Percentiles rank a stretch among this genome's conserved stretches.
phyloP scores from a whole-genome alignment of 2,797 vertebrate genomes.

The Eulemur mongoz region DNA sequence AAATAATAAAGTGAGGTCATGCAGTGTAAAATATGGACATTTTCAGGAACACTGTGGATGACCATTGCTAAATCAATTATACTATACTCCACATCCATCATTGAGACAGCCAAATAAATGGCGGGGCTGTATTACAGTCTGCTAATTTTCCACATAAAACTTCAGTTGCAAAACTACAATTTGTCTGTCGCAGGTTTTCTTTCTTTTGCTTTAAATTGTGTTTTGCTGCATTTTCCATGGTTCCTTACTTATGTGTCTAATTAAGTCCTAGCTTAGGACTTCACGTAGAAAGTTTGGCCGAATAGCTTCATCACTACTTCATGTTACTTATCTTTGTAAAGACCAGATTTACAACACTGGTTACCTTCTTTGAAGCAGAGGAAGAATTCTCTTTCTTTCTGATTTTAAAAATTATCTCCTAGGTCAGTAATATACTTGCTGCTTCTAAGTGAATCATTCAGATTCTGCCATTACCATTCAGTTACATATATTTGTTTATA shows the following conservation, averaged over 20 bases:
- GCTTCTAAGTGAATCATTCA: not conserved
- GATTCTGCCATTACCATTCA: not conserved
- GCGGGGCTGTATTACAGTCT: not conserved
- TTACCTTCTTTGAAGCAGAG: not conserved
- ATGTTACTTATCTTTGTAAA: not conserved
- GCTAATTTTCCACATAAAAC: slow-evolving; percentile 53
- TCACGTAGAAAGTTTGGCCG: not conserved
- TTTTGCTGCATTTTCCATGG: not conserved
- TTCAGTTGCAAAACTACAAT: slow-evolving; percentile 12
- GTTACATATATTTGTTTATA: not conserved
- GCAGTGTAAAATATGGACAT: not conserved
- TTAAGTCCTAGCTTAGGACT: not conserved
- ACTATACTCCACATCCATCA: slow-evolving; percentile 11
- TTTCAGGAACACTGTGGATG: slow-evolving; percentile 27
- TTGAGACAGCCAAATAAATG: slow-evolving; percentile 57
- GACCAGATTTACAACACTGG: not conserved
- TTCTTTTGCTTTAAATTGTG: not conserved
- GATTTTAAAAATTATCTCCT: not conserved
- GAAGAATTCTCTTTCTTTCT: not conserved
- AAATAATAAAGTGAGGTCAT: slow-evolving; percentile 25
- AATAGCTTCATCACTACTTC: not conserved
- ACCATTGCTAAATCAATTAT: slow-evolving; percentile 62
- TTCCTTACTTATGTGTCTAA: not conserved
- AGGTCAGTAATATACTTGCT: not conserved
- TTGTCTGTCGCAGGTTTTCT: not conserved